These are phyloP conservation scores for Sitophilus oryzae DNA, from an alignment of 1,140 invertebrate genomes.

Conservation along the genomic window DNA sequence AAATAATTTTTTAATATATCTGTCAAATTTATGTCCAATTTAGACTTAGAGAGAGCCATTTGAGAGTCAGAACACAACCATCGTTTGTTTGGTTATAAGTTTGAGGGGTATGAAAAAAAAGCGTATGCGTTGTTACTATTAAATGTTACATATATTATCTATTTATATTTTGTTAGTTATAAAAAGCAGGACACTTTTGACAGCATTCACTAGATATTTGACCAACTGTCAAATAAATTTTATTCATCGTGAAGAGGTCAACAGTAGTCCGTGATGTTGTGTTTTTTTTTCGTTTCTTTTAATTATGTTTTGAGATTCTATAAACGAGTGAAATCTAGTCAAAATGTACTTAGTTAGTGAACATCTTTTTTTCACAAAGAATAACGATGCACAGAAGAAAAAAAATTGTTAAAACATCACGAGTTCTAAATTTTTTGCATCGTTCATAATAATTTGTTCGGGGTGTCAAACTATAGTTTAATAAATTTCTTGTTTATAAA, in stretches of 20 bases:
- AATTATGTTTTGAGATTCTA: neutral
- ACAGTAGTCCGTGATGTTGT: too few species aligned
- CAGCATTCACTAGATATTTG: neutral
- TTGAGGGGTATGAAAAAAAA: slow-evolving; percentile 12
- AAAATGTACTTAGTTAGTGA: slow-evolving; percentile 3
- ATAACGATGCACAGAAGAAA: too few species aligned
- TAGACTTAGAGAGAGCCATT: slow-evolving; percentile 30
- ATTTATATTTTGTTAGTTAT: neutral
- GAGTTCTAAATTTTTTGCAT: too few species aligned
- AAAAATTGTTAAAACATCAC: too few species aligned
- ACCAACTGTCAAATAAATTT: neutral
- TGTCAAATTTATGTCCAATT: slow-evolving; percentile 26
- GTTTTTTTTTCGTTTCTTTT: neutral
- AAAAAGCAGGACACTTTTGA: neutral
- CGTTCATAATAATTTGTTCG: too few species aligned
- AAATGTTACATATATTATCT: too few species aligned
- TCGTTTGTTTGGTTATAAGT: slow-evolving; percentile 1
- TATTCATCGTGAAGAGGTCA: too few species aligned
- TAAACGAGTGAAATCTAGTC: slow-evolving; percentile 33
- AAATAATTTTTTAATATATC: slow-evolving; percentile 24
- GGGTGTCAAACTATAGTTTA: neutral
- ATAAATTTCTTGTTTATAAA: neutral
- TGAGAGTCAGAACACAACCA: slow-evolving; percentile 21
- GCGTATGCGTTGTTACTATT: too few species aligned
- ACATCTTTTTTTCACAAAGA: too few species aligned